Base-by-base conservation (phyloP, 2,888 invertebrate species). In the Ennomos quercinarius region DNA sequence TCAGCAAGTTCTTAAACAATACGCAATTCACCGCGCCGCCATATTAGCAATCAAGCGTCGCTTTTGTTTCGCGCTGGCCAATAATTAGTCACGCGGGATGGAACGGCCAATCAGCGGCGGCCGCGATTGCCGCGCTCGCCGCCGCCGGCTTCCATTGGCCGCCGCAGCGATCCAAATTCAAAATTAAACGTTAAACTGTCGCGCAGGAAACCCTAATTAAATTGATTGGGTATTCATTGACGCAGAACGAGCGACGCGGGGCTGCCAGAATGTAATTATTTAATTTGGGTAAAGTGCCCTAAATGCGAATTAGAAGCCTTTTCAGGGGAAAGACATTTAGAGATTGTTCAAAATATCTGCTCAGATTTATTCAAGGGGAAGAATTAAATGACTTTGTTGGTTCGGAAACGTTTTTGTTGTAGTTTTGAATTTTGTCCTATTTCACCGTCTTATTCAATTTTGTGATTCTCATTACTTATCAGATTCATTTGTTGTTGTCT, bases 21-120 rank as follows among this genome's bases (percentile, higher is more conserved):
- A 67, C 67, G 68, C 63, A 54, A 63, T 67, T 59, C 62, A 66
- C 61, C 40, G 67, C 66, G 56, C 84, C 73, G 86, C 86, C 87
- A 86, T 84, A 76, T 83, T 87, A 80, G 71, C 70, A 75, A 71
- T 76, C 79, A 74, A 73, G 72, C 73, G 52, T 64, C 66, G 59
- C 71, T 71, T 84, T 88, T 88, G 88, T 88, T 83, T 82, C 73
- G 68, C 68, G 61, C 58, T 69, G 71, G 82, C 87, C 87, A 87
- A 86, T 89, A 87, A 89, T 89, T 88, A 86, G 85, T 67, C 64
- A 64, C 67, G 72, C 68, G 68, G 76, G 66, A 70, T 64, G 66
- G 57, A 50, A 61, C 68, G 67, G 84, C 89, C 90, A 88, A 89
- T 89, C 83, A 77, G 73, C 68, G 74, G 61, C 56, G 43, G 65